Evolutionary conservation across 2,797 vertebrate species (phyloP).

Genomic region (Rhinophrynus dorsalis): DNA sequence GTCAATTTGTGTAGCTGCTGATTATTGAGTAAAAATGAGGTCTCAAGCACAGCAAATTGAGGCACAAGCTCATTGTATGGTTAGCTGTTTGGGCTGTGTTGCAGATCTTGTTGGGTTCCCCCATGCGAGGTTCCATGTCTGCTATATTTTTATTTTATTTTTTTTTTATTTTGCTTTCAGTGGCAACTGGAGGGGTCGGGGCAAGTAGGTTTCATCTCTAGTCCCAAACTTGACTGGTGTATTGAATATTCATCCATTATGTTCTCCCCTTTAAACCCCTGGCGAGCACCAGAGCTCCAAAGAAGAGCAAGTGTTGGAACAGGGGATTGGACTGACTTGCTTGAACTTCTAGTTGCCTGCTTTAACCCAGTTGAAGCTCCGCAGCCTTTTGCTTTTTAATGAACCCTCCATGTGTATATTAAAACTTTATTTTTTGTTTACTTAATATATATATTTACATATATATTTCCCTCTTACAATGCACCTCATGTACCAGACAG

Average conservation of each 20-base stretch:
- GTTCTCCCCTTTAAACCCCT: no score
- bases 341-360: neutral
- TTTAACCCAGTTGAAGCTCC: neutral
- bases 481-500: conserved; percentile 34
- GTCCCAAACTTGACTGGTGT: neutral
- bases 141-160: no score
- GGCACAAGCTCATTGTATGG: neutral
- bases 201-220: neutral
- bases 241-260: neutral
- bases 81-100: neutral
- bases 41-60: neutral
- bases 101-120: neutral
- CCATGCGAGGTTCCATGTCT: neutral
- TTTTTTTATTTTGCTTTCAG: conserved; percentile 3
- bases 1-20: conserved; percentile 25
- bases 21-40: neutral
- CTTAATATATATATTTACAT: neutral
- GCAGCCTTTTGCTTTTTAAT: neutral
- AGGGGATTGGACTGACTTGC: neutral
- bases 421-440: neutral
- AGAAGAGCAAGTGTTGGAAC: neutral
- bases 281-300: no score
- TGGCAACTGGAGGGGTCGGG: neutral
- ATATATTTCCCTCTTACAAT: neutral
- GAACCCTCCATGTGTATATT: neutral